Percentiles rank a stretch among this genome's conserved stretches.
These are phyloP conservation scores for Coleophora flavipennella DNA, from an alignment of 2,888 invertebrate genomes.

Conservation along the genomic window DNA sequence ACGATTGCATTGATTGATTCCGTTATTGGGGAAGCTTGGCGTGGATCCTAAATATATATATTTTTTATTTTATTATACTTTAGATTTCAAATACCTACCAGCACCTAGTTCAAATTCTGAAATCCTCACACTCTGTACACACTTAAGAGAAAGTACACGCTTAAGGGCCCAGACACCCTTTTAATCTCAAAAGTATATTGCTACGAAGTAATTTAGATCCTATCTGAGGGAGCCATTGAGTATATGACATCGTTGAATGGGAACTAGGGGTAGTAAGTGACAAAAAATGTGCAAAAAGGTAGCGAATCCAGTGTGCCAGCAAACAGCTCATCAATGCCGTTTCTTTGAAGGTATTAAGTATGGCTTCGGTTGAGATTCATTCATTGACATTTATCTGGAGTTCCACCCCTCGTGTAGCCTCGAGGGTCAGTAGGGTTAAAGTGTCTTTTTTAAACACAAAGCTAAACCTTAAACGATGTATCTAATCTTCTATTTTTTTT, in stretches of 20 bases:
- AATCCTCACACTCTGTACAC: slow-evolving; percentile 5
- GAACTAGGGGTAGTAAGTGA: slow-evolving; percentile 41
- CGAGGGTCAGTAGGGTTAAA: too few relatives aligned
- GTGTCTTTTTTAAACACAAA: too few relatives aligned
- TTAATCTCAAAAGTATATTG: slow-evolving; percentile 62
- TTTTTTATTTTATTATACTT: too few relatives aligned
- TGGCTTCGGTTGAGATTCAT: too few relatives aligned
- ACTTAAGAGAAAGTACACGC: slow-evolving; percentile 25
- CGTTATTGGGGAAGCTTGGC: too few relatives aligned
- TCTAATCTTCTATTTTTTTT: too few relatives aligned
- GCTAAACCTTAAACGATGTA: too few relatives aligned
- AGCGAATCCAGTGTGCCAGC: slow-evolving; percentile 34
- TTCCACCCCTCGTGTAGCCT: too few relatives aligned
- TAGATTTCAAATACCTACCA: background rate
- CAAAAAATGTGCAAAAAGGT: slow-evolving; percentile 40
- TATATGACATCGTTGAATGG: slow-evolving; percentile 28
- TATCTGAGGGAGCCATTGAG: slow-evolving; percentile 56
- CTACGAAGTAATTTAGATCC: slow-evolving; percentile 62
- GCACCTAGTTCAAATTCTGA: background rate
- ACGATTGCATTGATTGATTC: too few relatives aligned
- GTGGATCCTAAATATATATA: too few relatives aligned
- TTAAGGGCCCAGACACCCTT: slow-evolving; percentile 61
- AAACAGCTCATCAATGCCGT: slow-evolving; percentile 25
- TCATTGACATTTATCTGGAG: too few relatives aligned
- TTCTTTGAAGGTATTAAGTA: slow-evolving; percentile 6